phyloP scores from a whole-genome alignment of 2,113 vertebrate species.

The Calidris pugnax region DNA sequence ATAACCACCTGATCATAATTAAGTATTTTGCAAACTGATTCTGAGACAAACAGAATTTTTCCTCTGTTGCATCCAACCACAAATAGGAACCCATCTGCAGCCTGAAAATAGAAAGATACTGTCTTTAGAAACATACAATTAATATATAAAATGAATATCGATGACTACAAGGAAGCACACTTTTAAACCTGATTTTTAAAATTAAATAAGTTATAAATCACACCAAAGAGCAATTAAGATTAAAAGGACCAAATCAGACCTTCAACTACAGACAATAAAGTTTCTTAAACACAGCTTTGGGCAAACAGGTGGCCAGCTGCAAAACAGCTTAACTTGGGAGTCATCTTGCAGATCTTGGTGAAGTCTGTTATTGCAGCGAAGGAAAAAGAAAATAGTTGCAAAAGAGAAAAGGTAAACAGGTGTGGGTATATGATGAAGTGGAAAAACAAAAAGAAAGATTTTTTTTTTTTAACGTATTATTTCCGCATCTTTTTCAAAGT shows the following conservation, averaged over 20 bases:
- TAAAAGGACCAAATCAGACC: background rate
- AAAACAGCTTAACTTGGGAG: background rate
- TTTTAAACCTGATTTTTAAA: background rate
- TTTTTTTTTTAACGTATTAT: background rate
- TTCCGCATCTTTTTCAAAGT: background rate
- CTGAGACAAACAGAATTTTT: conserved; percentile 91
- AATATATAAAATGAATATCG: background rate
- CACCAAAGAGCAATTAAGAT: background rate
- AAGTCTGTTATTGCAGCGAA: background rate
- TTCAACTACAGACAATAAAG: background rate
- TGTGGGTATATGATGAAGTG: background rate
- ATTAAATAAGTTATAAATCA: background rate
- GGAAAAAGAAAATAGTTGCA: background rate
- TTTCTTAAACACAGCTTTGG: background rate
- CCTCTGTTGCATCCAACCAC: conserved; percentile 92
- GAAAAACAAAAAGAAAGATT: background rate
- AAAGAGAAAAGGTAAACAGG: background rate
- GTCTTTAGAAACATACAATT: background rate
- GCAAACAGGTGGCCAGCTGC: background rate
- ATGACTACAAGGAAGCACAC: background rate
- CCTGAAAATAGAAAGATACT: conserved; percentile 71
- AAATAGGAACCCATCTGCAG: conserved; percentile 91
- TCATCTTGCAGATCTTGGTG: background rate
- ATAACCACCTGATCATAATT: conserved; percentile 85
- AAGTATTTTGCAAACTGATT: conserved; percentile 89